Conservation (phyloP, 2,888 invertebrate genomes). For the Chymomyza procnemis region DNA sequence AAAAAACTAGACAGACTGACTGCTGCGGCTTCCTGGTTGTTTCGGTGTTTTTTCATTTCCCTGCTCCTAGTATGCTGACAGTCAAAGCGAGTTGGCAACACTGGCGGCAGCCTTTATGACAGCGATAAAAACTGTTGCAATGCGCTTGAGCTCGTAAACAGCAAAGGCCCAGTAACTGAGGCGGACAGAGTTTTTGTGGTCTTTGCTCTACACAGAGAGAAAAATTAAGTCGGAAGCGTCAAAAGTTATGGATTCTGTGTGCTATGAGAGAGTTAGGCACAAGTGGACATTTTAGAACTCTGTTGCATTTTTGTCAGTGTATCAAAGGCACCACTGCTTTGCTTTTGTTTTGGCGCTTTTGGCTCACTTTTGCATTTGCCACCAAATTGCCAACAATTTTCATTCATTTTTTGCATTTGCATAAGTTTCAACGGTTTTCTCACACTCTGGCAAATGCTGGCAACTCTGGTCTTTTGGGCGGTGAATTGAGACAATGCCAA, state of each 20-base stretch:
- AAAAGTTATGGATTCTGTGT: too few species aligned
- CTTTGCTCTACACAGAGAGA: neutral
- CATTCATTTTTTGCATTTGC: constrained; percentile 68
- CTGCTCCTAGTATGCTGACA: neutral
- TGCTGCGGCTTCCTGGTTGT: too few species aligned
- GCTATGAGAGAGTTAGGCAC: too few species aligned
- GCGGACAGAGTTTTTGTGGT: too few species aligned
- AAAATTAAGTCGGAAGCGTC: neutral
- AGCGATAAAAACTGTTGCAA: constrained; percentile 65
- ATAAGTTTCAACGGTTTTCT: constrained; percentile 30
- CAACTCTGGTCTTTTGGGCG: constrained; percentile 35
- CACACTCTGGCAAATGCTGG: neutral
- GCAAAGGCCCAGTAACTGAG: neutral
- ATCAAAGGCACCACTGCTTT: neutral
- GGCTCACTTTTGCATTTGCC: constrained; percentile 50
- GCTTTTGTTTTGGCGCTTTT: neutral
- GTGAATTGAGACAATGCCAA: constrained; percentile 41
- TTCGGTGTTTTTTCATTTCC: constrained; percentile 60
- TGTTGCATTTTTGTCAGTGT: neutral
- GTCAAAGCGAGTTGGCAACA: neutral
- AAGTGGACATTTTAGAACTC: neutral
- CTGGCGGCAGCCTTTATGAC: constrained; percentile 50
- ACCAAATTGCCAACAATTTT: constrained; percentile 73
- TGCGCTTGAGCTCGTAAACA: constrained; percentile 50
- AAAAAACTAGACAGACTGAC: constrained; percentile 57